phyloP scores from a whole-genome alignment of 2,888 invertebrate genomes.

The Glyphotaelius pellucidus region DNA sequence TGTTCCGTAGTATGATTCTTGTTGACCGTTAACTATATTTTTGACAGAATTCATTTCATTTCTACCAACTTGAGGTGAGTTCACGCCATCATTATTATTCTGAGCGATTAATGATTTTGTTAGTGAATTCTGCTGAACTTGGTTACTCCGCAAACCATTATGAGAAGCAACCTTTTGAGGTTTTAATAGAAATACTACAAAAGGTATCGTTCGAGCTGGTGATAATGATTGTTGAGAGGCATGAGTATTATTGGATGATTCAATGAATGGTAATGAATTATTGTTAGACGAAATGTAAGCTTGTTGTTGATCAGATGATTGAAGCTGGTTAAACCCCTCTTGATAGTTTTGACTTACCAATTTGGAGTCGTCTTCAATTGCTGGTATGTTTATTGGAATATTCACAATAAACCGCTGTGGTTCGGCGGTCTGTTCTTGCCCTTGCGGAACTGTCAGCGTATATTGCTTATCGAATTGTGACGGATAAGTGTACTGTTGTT shows the following conservation, averaged over 20 bases:
- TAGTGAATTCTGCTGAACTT: conserved; percentile 61
- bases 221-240: neutral
- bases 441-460: conserved; percentile 69
- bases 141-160: neutral
- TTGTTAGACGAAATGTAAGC: neutral
- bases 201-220: conserved; percentile 46
- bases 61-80: neutral
- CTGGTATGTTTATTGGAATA: conserved; percentile 68
- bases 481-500: conserved; percentile 69
- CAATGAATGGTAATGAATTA: neutral
- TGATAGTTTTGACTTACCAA: conserved; percentile 72
- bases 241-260: conserved; percentile 26
- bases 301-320: conserved; percentile 8
- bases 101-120: conserved; percentile 69
- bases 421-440: conserved; percentile 67
- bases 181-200: conserved; percentile 52
- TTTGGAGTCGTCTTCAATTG: conserved; percentile 72
- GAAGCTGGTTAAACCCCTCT: conserved; percentile 15
- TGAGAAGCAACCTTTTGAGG: conserved; percentile 39
- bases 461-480: conserved; percentile 69
- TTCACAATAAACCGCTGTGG: conserved; percentile 64
- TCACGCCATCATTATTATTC: conserved; percentile 67
- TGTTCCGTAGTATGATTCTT: neutral
- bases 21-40: neutral
- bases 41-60: neutral